A percentile compares a stretch with the other conserved stretches of the same genome.
Evolutionary conservation across 23 tunicate genomes (phyloP).

Genomic region (Ascidia mentula): DNA sequence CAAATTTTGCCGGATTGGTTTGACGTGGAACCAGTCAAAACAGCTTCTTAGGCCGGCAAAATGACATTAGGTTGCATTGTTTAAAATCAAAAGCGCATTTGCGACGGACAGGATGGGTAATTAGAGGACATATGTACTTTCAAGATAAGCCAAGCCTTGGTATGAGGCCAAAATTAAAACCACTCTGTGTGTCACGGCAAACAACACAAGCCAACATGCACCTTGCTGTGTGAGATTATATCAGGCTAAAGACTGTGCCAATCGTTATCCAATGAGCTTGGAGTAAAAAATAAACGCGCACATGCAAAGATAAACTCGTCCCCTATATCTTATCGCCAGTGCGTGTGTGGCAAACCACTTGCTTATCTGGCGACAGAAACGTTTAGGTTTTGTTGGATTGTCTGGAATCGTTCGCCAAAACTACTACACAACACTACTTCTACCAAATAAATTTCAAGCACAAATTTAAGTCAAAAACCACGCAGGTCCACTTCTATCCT

Average conservation of each 20-base stretch:
- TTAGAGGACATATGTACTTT: background rate
- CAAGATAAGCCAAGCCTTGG: background rate
- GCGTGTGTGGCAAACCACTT: background rate
- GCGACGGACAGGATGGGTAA: background rate
- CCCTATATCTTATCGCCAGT: background rate
- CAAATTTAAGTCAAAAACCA: slow-evolving; percentile 6
- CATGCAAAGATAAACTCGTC: background rate
- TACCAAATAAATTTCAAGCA: background rate
- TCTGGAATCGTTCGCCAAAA: background rate
- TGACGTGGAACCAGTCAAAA: background rate
- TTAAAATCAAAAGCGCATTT: background rate
- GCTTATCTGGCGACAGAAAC: too few species aligned
- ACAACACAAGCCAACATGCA: slow-evolving; percentile 11
- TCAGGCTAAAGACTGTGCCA: background rate
- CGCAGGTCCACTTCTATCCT: slow-evolving; percentile 19
- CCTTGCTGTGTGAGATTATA: background rate
- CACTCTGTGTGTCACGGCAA: slow-evolving; percentile 9
- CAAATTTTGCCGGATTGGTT: background rate
- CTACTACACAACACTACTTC: background rate
- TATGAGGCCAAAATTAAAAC: background rate
- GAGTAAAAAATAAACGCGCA: background rate
- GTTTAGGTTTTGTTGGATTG: too few species aligned
- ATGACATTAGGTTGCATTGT: background rate
- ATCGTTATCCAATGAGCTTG: background rate
- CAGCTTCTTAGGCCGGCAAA: background rate